Evolutionary conservation across 2,113 vertebrate species (phyloP), one percentile per base, ranked within the genome.

Genomic region (Calidris pugnax): DNA sequence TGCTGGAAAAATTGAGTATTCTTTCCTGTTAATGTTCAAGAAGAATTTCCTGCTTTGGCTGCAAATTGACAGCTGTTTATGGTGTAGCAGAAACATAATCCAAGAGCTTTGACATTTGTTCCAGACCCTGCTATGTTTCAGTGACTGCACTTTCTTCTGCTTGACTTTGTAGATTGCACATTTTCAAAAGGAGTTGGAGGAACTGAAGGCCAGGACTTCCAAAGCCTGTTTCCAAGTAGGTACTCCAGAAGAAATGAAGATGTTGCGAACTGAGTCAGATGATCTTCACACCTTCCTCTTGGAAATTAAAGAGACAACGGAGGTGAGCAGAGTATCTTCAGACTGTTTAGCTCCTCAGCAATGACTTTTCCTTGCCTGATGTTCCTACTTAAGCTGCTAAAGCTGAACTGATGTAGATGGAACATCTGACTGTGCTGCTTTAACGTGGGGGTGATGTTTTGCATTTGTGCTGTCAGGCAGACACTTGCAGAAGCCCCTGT

Each of bases 171-270:
- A 99, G 99, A 99, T 99, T 18, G 98, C 98, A 9, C 99, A 99
- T 95, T 99, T 99, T 89, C 99, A 99, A 94, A 99, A 99, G 96
- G 99, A 99, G 95, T 91, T 99, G 87, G 99, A 99, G 33, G 99
- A 99, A 28, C 96, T 99, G 55, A 99, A 99, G 93, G 94, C 97
- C 6, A 96, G 98, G 26, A 98, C 98, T 3, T 93, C 98, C 27
- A 98, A 97, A 93, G 98, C 98, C 9, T 98, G 98, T 92, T 99
- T 99, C 93, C 98, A 98, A 4, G 98, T 99, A 53, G 99, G 99
- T 67, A 98, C 97, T 14, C 50, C 79, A 0, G 99, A 99, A 27
- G 98, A 99, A 97, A 99, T 99, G 99, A 99, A 98, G 97, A 93
- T 96, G 56, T 89, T 99, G 80, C 97, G 98, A 69, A 98, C 97